Base-by-base conservation (phyloP, 2,113 vertebrate genomes). In the Glaucomys volans region DNA sequence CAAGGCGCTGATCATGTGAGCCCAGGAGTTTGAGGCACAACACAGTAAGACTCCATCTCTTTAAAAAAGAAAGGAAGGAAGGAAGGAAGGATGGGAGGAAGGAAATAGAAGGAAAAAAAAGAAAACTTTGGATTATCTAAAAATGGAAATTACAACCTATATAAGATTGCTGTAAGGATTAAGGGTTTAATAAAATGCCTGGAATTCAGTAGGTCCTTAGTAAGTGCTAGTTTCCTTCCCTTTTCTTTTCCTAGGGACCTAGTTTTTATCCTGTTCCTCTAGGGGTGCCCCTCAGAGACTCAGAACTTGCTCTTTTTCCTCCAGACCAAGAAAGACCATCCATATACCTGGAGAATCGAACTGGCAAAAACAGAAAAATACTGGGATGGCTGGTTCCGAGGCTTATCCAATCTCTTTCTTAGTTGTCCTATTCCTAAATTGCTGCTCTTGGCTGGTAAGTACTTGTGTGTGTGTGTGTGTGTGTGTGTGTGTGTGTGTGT, bases 321-420 rank as follows among this genome's bases (percentile, higher is more conserved):
- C 13, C 98, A 99, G 99, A 98, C 99, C 8, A 99, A 99, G 98
- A 99, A 99, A 97, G 99, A 99, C 92, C 99, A 98, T 93, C 94
- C 99, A 18, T 99, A 99, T 93, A 99, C 99, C n/a, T 99, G 99
- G 99, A 98, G 99, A 95, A 99, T 99, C 62, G 99, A 99, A 83
- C 98, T 99, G 97, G 99, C 99, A 18, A 99, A 99, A 98, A 99
- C 99, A 6, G 99, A 99, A 69, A 99, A 99, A 96, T 99, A 99
- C 97, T 99, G 99, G 99, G 99, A 99, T 4, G 99, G 99, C 97
- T 99, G 99, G 99, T 99, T 99, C 97, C 98, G 99, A 97, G 99
- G 99, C 40, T 98, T 99, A 57, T 99, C 99, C 42, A 99, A 99
- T 91, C 99, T 99, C 93, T 99, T 99, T 97, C 99, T 99, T 57